Percentiles rank a stretch among this genome's conserved stretches.
These are phyloP conservation scores for Ceyx cyanopectus DNA, from an alignment of 2,113 vertebrate species.

Conservation along the genomic window DNA sequence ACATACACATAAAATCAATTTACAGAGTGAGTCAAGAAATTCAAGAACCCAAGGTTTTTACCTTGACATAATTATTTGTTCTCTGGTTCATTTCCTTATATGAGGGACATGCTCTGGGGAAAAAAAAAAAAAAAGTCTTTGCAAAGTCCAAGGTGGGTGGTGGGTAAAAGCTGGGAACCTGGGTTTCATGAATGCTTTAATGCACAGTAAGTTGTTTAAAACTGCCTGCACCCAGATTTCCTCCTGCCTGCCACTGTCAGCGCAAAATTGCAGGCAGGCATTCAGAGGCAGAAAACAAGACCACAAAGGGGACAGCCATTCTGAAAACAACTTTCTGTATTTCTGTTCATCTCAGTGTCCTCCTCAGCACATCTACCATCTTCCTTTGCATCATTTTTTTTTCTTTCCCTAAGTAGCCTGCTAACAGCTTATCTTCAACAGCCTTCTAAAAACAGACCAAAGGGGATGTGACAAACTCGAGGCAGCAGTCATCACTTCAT, in stretches of 20 bases:
- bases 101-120: neutral
- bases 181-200: neutral
- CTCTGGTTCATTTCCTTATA: neutral
- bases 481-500: constrained; percentile 42
- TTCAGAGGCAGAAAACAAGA: neutral
- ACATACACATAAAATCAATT: neutral
- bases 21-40: constrained; percentile 16
- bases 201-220: neutral
- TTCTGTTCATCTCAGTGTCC: neutral
- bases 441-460: constrained; percentile 77
- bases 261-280: neutral
- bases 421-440: constrained; percentile 71
- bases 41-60: neutral
- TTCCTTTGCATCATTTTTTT: neutral
- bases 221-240: neutral
- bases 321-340: neutral
- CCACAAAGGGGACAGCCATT: neutral
- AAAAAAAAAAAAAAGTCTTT: neutral
- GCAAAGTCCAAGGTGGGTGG: neutral
- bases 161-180: neutral
- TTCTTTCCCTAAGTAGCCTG: neutral
- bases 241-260: neutral
- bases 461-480: constrained; percentile 31
- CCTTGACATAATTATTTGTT: neutral
- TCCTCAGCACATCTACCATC: neutral